These are phyloP conservation scores for Aricia agestis DNA, from an alignment of 1,140 invertebrate genomes.

Conservation along the genomic window DNA sequence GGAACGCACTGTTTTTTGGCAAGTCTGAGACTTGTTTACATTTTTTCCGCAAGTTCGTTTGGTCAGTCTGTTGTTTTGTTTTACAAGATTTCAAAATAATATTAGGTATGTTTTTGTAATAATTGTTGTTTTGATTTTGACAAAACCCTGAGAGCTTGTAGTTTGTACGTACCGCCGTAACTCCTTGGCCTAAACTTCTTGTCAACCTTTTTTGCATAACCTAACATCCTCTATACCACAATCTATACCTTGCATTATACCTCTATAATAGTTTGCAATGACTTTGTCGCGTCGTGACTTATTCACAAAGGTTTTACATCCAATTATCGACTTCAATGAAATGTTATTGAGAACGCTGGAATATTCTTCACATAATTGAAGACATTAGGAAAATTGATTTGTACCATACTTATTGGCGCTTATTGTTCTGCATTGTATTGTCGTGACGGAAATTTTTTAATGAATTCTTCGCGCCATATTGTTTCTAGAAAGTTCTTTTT, in stretches of 20 bases:
- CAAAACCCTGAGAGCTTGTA: too few relatives aligned
- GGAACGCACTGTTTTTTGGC: too few relatives aligned
- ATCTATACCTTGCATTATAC: neutral
- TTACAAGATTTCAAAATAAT: too few relatives aligned
- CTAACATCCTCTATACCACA: too few relatives aligned
- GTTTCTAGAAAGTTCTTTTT: neutral
- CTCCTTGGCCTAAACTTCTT: too few relatives aligned
- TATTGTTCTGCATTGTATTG: slow-evolving; percentile 10
- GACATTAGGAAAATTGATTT: slow-evolving; percentile 10
- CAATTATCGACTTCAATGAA: neutral
- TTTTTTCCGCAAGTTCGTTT: too few relatives aligned
- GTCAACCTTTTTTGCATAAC: neutral
- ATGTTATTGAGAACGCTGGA: neutral
- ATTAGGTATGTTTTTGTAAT: too few relatives aligned
- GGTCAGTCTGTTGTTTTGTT: too few relatives aligned
- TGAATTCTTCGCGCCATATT: neutral
- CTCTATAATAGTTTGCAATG: neutral
- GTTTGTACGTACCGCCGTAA: too few relatives aligned
- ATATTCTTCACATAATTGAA: slow-evolving; percentile 14
- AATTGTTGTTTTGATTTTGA: too few relatives aligned
- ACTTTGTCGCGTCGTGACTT: neutral
- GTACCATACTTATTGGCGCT: neutral
- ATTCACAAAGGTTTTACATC: neutral
- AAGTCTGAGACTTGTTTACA: too few relatives aligned
- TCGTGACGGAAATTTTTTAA: slow-evolving; percentile 9